These are phyloP conservation scores for Mimas tiliae DNA, from an alignment of 2,888 invertebrate genomes.

Conservation along the genomic window DNA sequence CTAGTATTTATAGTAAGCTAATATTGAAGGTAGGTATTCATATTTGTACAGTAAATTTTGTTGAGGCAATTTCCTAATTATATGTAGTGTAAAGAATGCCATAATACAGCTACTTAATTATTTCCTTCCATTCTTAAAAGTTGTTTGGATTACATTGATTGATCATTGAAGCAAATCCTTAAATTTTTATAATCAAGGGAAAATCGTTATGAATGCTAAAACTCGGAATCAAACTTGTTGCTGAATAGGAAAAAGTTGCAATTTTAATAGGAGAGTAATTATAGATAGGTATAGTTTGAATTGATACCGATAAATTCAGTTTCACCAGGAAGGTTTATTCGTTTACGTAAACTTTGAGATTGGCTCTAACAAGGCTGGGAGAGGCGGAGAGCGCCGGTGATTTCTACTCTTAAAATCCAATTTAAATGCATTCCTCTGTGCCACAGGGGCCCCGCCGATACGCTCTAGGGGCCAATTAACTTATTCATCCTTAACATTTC, in stretches of 20 bases:
- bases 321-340: slow-evolving; percentile 77
- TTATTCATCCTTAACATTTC: slow-evolving; percentile 85
- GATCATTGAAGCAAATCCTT: no score
- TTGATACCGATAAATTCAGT: slow-evolving; percentile 76
- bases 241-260: not conserved
- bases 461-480: slow-evolving; percentile 83
- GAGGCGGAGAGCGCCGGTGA: slow-evolving; percentile 76
- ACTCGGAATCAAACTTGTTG: not conserved
- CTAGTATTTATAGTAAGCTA: no score
- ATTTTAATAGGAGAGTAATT: slow-evolving; percentile 8
- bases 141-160: no score
- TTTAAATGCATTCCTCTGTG: slow-evolving; percentile 85
- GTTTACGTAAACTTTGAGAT: slow-evolving; percentile 84
- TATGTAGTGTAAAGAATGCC: not conserved
- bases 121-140: not conserved
- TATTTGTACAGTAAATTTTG: not conserved
- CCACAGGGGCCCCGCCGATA: slow-evolving; percentile 80
- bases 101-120: not conserved
- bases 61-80: not conserved
- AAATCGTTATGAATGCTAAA: not conserved
- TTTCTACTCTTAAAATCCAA: slow-evolving; percentile 85
- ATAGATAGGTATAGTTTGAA: slow-evolving; percentile 51
- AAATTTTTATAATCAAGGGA: no score
- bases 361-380: slow-evolving; percentile 81
- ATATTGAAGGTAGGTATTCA: no score